A percentile compares a stretch with the other conserved stretches of the same genome.
These are phyloP conservation scores for Clivina fossor DNA, from an alignment of 2,888 invertebrate species.

Conservation along the genomic window DNA sequence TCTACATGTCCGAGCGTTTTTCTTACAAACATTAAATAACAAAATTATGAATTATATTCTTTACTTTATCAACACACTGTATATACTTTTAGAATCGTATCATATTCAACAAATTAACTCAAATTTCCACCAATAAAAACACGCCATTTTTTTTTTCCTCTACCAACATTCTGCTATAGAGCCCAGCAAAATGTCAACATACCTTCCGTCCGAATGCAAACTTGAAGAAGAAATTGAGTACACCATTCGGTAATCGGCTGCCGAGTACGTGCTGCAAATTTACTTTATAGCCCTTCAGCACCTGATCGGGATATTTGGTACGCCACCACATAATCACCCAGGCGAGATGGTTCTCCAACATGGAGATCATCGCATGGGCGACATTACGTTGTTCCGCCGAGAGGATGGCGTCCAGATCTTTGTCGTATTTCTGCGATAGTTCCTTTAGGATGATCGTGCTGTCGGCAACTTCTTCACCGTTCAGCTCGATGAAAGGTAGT, in stretches of 20 bases:
- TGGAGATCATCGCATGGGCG: conserved; percentile 88
- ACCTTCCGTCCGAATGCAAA: conserved; percentile 85
- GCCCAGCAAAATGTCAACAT: too few species aligned
- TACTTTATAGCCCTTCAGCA: conserved; percentile 88
- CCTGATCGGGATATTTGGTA: conserved; percentile 86
- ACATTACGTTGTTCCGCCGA: conserved; percentile 84
- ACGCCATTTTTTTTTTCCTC: too few species aligned
- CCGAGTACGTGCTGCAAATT: conserved; percentile 87
- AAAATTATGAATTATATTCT: too few species aligned
- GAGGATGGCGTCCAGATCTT: conserved; percentile 80
- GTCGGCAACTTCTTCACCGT: conserved; percentile 93
- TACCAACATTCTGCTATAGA: too few species aligned
- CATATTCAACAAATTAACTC: too few species aligned
- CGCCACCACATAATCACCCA: conserved; percentile 94
- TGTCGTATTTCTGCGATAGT: conserved; percentile 77
- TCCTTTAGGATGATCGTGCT: conserved; percentile 89
- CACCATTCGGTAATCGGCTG: conserved; percentile 81
- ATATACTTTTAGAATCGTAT: too few species aligned
- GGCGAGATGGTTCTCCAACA: conserved; percentile 91
- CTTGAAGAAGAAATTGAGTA: conserved; percentile 89
- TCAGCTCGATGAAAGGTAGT: conserved; percentile 91
- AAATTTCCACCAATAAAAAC: too few species aligned
- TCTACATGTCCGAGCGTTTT: too few species aligned
- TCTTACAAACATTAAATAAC: too few species aligned
- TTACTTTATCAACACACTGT: too few species aligned